Evolutionary conservation across 2,888 invertebrate species (phyloP).

Genomic region (Mimumesa dahlbomi): DNA sequence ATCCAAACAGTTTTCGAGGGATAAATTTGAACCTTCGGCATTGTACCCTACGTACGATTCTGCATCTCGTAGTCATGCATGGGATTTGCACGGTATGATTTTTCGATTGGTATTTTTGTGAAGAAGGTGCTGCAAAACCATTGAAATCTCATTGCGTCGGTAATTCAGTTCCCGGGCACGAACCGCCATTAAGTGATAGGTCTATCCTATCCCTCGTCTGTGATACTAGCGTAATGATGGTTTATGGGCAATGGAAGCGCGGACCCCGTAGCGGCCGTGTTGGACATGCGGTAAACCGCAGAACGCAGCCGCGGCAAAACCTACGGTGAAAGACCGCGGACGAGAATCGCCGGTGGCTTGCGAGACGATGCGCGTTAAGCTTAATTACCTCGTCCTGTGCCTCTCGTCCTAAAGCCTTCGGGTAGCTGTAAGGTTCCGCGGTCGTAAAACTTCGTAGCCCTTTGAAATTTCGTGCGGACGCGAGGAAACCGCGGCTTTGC

Average conservation of each 20-base stretch:
- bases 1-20: no score
- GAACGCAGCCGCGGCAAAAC: conserved; percentile 75
- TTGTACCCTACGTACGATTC: no score
- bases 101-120: no score
- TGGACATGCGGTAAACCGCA: conserved; percentile 80
- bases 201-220: conserved; percentile 51
- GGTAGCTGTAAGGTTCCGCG: conserved; percentile 21
- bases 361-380: conserved; percentile 67
- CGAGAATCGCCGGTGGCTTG: conserved; percentile 50
- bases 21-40: no score
- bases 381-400: conserved; percentile 72
- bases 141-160: no score
- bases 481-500: background rate
- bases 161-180: no score
- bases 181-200: no score
- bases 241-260: conserved; percentile 68
- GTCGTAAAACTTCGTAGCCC: conserved; percentile 39
- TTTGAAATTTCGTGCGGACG: background rate
- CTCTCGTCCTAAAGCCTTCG: conserved; percentile 29
- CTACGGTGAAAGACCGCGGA: conserved; percentile 66
- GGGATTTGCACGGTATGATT: no score
- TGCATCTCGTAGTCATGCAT: no score
- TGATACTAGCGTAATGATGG: conserved; percentile 76
- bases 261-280: conserved; percentile 72
- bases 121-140: no score